These are phyloP conservation scores for Lasioglossum oenotherae DNA, from an alignment of 2,888 invertebrate species.

Conservation along the genomic window DNA sequence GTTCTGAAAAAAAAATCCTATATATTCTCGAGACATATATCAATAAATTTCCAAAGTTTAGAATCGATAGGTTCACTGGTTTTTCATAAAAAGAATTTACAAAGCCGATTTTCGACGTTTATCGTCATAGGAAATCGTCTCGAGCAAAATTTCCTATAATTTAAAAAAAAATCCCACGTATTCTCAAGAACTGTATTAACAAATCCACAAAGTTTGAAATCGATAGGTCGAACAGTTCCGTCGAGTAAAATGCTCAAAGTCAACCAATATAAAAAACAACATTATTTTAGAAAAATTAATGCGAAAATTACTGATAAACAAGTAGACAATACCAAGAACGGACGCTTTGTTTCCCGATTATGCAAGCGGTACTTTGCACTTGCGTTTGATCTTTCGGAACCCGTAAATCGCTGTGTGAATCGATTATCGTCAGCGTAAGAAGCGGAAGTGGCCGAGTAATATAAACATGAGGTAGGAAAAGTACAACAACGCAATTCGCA, in stretches of 20 bases:
- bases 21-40: no score
- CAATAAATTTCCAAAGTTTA: no score
- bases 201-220: neutral
- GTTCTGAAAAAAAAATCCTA: no score
- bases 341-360: neutral
- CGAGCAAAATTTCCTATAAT: no score
- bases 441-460: neutral
- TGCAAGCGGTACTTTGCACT: neutral
- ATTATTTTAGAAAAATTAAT: neutral
- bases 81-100: no score
- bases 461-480: neutral
- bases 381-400: neutral
- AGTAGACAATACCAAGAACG: no score
- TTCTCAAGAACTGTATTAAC: neutral
- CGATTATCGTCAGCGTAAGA: neutral
- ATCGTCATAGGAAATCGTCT: no score
- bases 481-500: neutral
- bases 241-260: neutral
- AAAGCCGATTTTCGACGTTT: no score
- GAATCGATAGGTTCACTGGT: no score
- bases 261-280: no score
- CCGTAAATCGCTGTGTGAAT: neutral
- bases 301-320: neutral
- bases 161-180: neutral
- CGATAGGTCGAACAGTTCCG: neutral